Conservation (phyloP, 2,797 vertebrate genomes). For the Sus cebifrons region DNA sequence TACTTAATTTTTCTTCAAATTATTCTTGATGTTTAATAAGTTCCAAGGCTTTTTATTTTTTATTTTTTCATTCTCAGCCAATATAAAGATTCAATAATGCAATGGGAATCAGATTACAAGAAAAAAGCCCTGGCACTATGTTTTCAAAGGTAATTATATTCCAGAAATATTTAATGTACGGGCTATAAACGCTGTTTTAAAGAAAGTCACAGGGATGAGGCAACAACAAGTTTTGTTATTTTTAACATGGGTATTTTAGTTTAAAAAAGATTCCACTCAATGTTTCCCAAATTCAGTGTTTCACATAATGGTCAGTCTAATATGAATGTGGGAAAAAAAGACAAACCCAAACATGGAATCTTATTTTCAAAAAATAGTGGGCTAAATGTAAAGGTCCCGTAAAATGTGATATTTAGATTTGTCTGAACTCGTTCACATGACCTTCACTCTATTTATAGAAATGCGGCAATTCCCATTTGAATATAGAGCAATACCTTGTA, state of each 20-base stretch:
- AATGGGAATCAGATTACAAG: conserved; percentile 41
- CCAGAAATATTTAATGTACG: conserved; percentile 74
- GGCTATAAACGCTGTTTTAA: conserved; percentile 70
- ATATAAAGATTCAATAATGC: conserved; percentile 4
- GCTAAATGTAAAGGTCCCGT: conserved; percentile 92
- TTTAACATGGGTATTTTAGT: conserved; percentile 92
- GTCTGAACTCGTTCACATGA: conserved; percentile 92
- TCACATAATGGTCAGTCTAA: conserved; percentile 90
- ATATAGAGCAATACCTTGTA: conserved; percentile 95
- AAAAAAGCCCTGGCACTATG: neutral
- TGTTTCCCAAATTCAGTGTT: conserved; percentile 92
- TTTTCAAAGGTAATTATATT: conserved; percentile 55
- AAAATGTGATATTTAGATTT: conserved; percentile 91
- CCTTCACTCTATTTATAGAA: conserved; percentile 92
- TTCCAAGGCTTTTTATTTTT: neutral
- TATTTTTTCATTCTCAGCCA: neutral
- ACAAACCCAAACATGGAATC: conserved; percentile 91
- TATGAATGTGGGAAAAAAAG: conserved; percentile 92
- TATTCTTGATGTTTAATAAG: conserved; percentile 28
- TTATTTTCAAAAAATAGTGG: conserved; percentile 90
- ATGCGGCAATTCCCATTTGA: conserved; percentile 92
- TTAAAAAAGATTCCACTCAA: conserved; percentile 90
- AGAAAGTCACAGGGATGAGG: conserved; percentile 82
- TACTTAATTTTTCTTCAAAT: conserved; percentile 41
- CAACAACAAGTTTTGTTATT: conserved; percentile 90